Evolutionary conservation across 2,797 vertebrate species (phyloP), one percentile per base, ranked within the genome.

Genomic region (Sparidentex hasta): DNA sequence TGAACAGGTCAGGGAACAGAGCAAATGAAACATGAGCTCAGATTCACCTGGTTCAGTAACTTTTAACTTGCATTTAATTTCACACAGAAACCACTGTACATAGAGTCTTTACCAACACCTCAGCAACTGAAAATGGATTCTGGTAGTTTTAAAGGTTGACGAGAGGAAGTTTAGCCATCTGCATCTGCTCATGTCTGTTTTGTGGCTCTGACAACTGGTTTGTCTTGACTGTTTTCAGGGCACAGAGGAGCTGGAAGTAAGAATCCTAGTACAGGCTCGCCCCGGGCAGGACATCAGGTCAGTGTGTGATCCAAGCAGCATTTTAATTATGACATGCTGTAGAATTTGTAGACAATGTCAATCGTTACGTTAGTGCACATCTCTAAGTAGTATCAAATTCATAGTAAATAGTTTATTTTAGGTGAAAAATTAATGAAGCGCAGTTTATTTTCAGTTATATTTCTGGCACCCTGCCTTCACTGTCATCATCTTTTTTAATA

Each of bases 251-350:
- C 93, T 99, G 87, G 98, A 99, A 88, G 98, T 99, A 82, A 96
- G 98, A 91, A 99, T 99, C 93, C 93, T 99, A 80, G 97, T 99
- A 69, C 98, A 99, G 85, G 98, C 97, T 81, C 97, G 98, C 57
- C 98, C 98, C 74, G 98, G 98, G 56, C 98, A 98, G 94, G 98
- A 99, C 94, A 99, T 99, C 94, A 98, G 98, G 98, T 98, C 46
- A 91, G 94, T 82, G 47, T 59, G 16, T 41, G 4, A 18, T 38
- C 7, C 1, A 38, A 38, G 33, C 7, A 38, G 33, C 33, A 38
- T 38, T 38, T 38, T 38, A 38, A 9, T 38, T 38, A 9, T 38
- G 33, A 8, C 9, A 9, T 38, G 6, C 46, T 47, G 46, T 5
- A 44, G 43, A 38, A 9, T 38, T 38, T 38, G 7, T 38, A 8